Base-by-base conservation (phyloP, 2,797 vertebrate species). In the Sebastes glaucus region DNA sequence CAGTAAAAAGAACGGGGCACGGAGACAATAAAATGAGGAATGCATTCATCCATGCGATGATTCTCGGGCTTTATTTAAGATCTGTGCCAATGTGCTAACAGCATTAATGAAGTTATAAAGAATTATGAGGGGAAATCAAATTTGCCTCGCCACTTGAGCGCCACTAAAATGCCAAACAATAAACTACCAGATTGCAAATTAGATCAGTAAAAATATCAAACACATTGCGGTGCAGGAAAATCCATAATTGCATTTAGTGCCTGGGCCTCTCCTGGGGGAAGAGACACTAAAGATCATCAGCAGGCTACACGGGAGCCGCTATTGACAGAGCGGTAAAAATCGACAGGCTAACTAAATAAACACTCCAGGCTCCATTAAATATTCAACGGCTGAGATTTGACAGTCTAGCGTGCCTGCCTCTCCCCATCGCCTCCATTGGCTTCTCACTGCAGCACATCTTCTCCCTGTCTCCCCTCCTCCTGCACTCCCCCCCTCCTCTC, bases 151-250 rank as follows among this genome's bases (percentile, higher is more conserved):
- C 97, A 98, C 97, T 98, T 98, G 97, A 99, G 97, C 96, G 96
- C 97, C 97, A 97, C 98, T 98, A 98, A 99, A 99, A 99, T 99
- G 98, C 98, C 98, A 99, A 98, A 99, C 98, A 99, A 99, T 99
- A 99, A 99, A 99, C 97, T 99, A 99, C 97, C 98, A 99, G 98
- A 98, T 98, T 99, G 98, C 97, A 99, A 99, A 99, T 99, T 99
- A 99, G 98, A 99, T 99, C 98, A 99, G 97, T 97, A 97, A 97
- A 99, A 99, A 99, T 99, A 99, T 99, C 98, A 99, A 98, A 98
- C 97, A 97, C 97, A 97, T 98, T 97, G 97, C 96, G 92, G 97
- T 97, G 98, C 94, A 95, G 93, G 97, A 97, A 98, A 98, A 98
- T 98, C 97, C 96, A 98, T 99, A 99, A 99, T 99, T 99, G 97